Evolutionary conservation across 2,113 vertebrate species (phyloP), one percentile per base, ranked within the genome.

Genomic region (Heliornis fulica): DNA sequence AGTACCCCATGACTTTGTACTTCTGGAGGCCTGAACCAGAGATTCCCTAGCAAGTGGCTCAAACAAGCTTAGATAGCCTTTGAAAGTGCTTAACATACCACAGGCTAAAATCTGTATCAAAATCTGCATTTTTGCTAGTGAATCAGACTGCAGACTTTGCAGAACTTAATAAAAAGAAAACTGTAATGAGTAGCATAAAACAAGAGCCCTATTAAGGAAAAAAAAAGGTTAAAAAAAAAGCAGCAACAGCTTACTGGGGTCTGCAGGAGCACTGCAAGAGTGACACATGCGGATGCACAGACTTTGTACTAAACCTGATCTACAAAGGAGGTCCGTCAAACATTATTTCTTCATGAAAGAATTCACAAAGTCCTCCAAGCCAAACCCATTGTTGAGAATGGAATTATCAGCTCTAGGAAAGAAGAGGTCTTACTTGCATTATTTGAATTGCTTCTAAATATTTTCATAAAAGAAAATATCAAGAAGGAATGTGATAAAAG

Each of bases 211-310:
- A 21, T 3, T 31, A 28, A 22, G 16, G 20, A 31, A 18, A 17
- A 48, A 25, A 21, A 40, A 21, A 34, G 45, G 13, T 6, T 12
- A 23, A 11, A 14, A 18, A 45, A 20, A 48, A 11, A 20, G 21
- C 46, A 46, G 46, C 46, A 32, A 19, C 53, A 48, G 11, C 48
- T 70, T 63, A 41, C 21, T 61, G 46, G 9, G 41, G 13, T 25
- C 40, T 63, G 20, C 25, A 77, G 48, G 14, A 60, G 9, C 45
- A 29, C 40, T 61, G 26, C 13, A 54, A 74, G 60, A 34, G 12
- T 34, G 17, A 41, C 17, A 16, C 1, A 0, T 48, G 26, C 14
- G 75, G 54, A 10, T 32, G 13, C 28, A 63, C 0, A 0, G n/a
- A 48, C 69, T 56, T 6, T 43, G 28, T 50, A 50, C 61, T 20